phyloP scores from a whole-genome alignment of 1,140 invertebrate genomes.

The Akabosia matsudoensis region DNA sequence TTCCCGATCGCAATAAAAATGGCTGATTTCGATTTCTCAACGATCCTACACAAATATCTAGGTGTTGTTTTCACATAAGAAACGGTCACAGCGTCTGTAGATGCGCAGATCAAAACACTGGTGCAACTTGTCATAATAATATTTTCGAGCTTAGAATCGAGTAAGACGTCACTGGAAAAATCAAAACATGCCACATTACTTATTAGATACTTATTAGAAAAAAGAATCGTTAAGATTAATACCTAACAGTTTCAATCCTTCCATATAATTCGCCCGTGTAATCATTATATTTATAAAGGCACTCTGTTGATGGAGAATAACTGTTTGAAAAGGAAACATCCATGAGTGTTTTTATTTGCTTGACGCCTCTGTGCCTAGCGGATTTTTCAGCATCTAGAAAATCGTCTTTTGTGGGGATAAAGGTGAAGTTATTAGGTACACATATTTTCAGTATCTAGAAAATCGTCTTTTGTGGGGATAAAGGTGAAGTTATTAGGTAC shows the following conservation, averaged over 20 bases:
- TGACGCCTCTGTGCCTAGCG: background rate
- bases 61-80: background rate
- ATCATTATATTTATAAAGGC: background rate
- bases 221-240: too few species aligned
- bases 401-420: too few species aligned
- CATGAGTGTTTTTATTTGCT: background rate
- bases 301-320: background rate
- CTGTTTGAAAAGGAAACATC: background rate
- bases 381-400: background rate
- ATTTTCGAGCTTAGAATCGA: background rate
- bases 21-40: constrained; percentile 3
- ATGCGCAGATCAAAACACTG: background rate
- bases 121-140: background rate
- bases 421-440: background rate
- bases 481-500: background rate
- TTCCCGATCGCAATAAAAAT: constrained; percentile 7
- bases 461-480: too few species aligned
- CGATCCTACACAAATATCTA: background rate
- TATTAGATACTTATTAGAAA: background rate
- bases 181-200: background rate
- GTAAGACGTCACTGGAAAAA: background rate
- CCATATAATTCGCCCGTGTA: background rate
- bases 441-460: background rate
- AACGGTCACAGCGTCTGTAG: background rate
- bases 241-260: background rate